Conservation (phyloP, 2,888 invertebrate species). For the Panorpa germanica region DNA sequence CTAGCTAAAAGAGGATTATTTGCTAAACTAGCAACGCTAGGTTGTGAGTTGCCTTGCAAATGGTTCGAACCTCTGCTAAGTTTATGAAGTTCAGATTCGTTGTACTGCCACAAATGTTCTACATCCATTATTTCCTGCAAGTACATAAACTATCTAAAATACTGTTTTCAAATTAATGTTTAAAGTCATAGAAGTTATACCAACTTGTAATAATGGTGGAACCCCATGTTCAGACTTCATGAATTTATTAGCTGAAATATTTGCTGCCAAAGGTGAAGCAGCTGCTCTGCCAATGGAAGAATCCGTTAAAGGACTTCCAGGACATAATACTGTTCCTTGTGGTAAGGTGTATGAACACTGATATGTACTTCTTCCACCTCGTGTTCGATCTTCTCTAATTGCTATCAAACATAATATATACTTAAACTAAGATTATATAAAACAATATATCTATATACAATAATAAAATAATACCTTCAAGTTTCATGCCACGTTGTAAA, state of each 20-base stretch:
- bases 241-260: background rate
- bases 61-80: constrained; percentile 17
- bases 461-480: constrained; percentile 51
- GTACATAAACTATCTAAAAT: constrained; percentile 12
- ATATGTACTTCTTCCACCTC: constrained; percentile 91
- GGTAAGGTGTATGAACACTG: constrained; percentile 86
- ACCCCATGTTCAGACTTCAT: constrained; percentile 20
- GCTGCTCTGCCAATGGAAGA: constrained; percentile 21
- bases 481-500: constrained; percentile 87
- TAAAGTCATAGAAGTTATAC: constrained; percentile 12
- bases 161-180: constrained; percentile 4
- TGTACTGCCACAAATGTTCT: constrained; percentile 89
- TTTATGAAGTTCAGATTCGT: constrained; percentile 47
- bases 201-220: constrained; percentile 50
- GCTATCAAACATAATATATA: constrained; percentile 31
- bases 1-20: constrained; percentile 35
- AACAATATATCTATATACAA: constrained; percentile 1
- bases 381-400: constrained; percentile 82
- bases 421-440: background rate
- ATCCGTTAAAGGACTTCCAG: constrained; percentile 23
- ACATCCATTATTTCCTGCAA: constrained; percentile 86
- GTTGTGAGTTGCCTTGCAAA: constrained; percentile 21
- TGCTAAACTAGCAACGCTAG: constrained; percentile 22
- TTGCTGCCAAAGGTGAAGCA: too few species aligned
- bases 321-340: constrained; percentile 39